A percentile compares a stretch with the other conserved stretches of the same genome.
Evolutionary conservation across 2,113 vertebrate species (phyloP).

Genomic region (Neogobius melanostomus): DNA sequence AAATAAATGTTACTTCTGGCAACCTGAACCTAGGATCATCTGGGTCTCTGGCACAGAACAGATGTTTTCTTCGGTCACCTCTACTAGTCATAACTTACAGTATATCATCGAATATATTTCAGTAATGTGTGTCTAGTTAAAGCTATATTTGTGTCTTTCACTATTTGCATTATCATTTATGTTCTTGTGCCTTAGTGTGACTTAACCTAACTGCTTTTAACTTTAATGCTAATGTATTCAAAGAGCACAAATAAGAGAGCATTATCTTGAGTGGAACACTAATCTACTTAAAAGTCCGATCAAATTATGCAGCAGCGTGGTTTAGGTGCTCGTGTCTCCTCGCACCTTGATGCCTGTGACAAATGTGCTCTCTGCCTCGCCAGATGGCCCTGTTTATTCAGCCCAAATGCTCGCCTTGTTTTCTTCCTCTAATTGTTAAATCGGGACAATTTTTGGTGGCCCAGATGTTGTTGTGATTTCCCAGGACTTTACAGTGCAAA

Average conservation of each 20-base stretch:
- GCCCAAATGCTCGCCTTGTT: background rate
- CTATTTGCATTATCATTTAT: too few relatives aligned
- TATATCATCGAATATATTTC: too few relatives aligned
- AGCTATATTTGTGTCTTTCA: too few relatives aligned
- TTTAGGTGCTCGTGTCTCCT: background rate
- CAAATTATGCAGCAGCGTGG: background rate
- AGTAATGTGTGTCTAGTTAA: too few relatives aligned
- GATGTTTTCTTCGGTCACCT: too few relatives aligned
- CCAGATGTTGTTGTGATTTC: conserved; percentile 11
- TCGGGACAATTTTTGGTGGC: background rate
- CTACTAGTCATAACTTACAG: too few relatives aligned
- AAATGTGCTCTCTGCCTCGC: conserved; percentile 2
- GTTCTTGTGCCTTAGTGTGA: background rate
- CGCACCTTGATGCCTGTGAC: conserved; percentile 8
- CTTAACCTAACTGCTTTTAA: background rate
- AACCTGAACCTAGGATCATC: too few relatives aligned
- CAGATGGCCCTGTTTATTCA: conserved; percentile 9
- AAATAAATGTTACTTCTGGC: too few relatives aligned
- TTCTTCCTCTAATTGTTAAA: conserved; percentile 10
- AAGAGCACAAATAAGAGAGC: background rate
- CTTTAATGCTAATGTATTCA: background rate
- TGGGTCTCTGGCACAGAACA: too few relatives aligned
- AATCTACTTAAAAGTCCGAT: background rate
- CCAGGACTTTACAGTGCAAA: conserved; percentile 10
- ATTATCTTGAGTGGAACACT: background rate